phyloP scores from a whole-genome alignment of 2,113 vertebrate genomes.

The Perccottus glenii region DNA sequence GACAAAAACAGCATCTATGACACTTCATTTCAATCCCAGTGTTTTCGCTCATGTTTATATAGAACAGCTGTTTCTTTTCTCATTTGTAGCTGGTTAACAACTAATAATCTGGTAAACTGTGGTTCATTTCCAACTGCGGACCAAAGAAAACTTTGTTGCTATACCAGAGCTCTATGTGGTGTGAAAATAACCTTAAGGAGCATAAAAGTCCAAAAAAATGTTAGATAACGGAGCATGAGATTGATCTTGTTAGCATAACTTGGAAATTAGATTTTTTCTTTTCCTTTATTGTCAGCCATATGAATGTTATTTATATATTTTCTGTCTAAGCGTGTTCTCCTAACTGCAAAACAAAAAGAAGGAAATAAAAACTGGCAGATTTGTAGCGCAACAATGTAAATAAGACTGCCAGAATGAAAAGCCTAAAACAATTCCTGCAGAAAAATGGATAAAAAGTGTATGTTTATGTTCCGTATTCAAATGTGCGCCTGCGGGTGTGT shows the following conservation, averaged over 20 bases:
- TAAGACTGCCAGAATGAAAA: constrained; percentile 1
- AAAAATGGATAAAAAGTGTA: constrained; percentile 8
- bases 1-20: constrained; percentile 14
- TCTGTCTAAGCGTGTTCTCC: background rate
- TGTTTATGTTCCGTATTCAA: constrained; percentile 22
- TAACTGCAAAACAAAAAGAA: background rate
- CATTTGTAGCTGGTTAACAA: background rate
- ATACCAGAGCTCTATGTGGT: no score
- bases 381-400: constrained; percentile 15
- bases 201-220: no score
- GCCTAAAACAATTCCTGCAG: constrained; percentile 2
- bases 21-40: background rate
- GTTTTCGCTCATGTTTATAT: background rate
- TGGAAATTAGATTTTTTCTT: no score
- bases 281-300: no score
- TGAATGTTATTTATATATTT: no score
- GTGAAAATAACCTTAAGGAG: no score
- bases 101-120: no score
- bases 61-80: background rate
- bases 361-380: constrained; percentile 3
- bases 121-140: no score
- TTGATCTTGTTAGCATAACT: no score
- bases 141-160: no score
- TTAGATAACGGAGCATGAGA: no score
- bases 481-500: constrained; percentile 30